Evolutionary conservation across 2,888 invertebrate species (phyloP), one percentile per base, ranked within the genome.

Genomic region (Pyralis farinalis): DNA sequence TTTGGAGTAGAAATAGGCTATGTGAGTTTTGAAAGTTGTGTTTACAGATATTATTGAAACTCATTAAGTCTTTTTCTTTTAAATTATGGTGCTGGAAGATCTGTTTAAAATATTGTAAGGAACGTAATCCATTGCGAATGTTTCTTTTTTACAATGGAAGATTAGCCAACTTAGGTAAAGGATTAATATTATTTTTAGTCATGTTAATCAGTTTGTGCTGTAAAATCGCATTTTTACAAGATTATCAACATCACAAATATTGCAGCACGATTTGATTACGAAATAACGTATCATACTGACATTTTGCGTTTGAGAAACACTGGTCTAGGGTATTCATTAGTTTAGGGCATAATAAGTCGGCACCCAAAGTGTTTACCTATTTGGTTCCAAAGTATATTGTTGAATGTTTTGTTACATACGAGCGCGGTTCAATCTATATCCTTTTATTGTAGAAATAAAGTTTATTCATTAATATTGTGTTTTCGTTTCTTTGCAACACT

Each of bases 381-480:
- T 82, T 68, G 78, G 74, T 82, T 82, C 85, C 86, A 86, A 86
- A 86, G 86, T 84, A 77, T 81, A 77, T 85, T 85, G 85, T 86
- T 87, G 75, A 85, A 80, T 82, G 82, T 85, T 86, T 78, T 85
- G 84, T 85, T 85, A 78, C 63, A 65, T 64, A 69, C 55, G 70
- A 78, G 68, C 73, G 71, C 68, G 72, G 71, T 83, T 76, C 66
- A 69, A 65, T 78, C 69, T 79, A 80, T 84, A 83, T 80, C 77
- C 81, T 83, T 86, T 82, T 83, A 85, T 83, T 76, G 73, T 85
- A 87, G 83, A 75, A 88, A 86, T 87, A 87, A 87, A 87, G 81
- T 86, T 82, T 86, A 88, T 87, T 85, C 77, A 81, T 86, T 81
- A 81, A 82, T 71, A 66, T 57, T 55, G 45, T 51, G 43, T 35